phyloP scores from a whole-genome alignment of 2,888 invertebrate species.

The Nomada ruficornis region DNA sequence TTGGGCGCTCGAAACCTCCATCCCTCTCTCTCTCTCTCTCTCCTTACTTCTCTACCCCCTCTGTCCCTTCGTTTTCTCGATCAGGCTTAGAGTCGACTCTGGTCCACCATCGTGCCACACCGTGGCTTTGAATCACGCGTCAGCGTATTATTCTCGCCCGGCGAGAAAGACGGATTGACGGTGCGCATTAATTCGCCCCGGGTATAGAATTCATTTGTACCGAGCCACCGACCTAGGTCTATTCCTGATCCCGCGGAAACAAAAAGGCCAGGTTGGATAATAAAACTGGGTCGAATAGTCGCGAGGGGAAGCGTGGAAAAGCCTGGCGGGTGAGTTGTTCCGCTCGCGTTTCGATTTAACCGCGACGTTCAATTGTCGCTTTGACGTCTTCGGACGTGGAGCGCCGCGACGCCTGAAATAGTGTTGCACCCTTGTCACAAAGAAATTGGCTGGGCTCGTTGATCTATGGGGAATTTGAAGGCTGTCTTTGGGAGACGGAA shows the following conservation, averaged over 20 bases:
- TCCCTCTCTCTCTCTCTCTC: background rate
- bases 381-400: conserved; percentile 20
- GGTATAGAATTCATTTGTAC: conserved; percentile 42
- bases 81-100: background rate
- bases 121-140: conserved; percentile 6
- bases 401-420: background rate
- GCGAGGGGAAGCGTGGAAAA: background rate
- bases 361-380: conserved; percentile 42
- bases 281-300: conserved; percentile 58
- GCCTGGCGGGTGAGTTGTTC: conserved; percentile 4
- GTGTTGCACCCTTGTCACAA: background rate
- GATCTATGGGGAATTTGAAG: background rate
- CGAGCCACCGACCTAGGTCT: conserved; percentile 35
- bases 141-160: background rate
- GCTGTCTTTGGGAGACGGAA: background rate
- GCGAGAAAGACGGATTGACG: background rate
- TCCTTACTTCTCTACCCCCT: background rate
- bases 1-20: conserved; percentile 57
- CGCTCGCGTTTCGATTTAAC: conserved; percentile 26
- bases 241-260: conserved; percentile 48
- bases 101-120: background rate
- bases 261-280: conserved; percentile 28
- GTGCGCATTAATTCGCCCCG: conserved; percentile 40
- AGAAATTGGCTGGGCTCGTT: background rate
- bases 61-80: background rate